Evolutionary conservation across 2,797 vertebrate genomes (phyloP), one percentile per base, ranked within the genome.

Genomic region (Phalanger gymnotis): DNA sequence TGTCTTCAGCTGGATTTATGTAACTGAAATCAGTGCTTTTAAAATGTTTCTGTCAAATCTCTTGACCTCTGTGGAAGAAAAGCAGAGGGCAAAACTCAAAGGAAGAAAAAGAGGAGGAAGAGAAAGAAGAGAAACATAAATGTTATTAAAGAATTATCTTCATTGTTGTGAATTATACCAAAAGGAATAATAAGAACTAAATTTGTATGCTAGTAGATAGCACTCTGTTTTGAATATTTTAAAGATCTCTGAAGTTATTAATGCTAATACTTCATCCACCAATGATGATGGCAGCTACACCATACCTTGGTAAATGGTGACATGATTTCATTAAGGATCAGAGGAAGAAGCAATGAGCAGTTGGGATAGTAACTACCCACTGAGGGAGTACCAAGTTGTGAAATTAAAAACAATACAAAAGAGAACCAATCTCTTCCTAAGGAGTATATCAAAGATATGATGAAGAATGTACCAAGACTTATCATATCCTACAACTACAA

Each of bases 181-280:
- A 96, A 95, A 52, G 56, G 66, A n/a, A 89, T 91, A 90, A 91
- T 73, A 73, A 95, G 61, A 96, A 56, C 47, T 51, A 1, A 7
- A 16, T 94, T 91, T 91, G 30, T n/a, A 30, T 30, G 22, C 57
- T 16, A 19, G 40, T 73, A 73, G 3, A 2, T 81, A 81, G n/a
- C n/a, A 81, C 6, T 81, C 16, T 25, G 25, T 81, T 81, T 31
- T 58, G 27, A 58, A 58, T 58, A 58, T 31, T 30, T 73, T 25
- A 73, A 73, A 40, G 0, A 22, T 40, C 6, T 81, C n/a, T 7
- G 5, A 81, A 81, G 19, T 81, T 81, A 40, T 25, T 81, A 25
- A 81, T 81, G n/a, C 40, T 73, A 40, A 40, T 40, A 22, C 3
- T 10, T 81, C 28, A 10, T 81, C 66, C 28, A n/a, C 5, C 61